phyloP scores from a whole-genome alignment of 2,113 vertebrate genomes.

The Pithys albifrons region DNA sequence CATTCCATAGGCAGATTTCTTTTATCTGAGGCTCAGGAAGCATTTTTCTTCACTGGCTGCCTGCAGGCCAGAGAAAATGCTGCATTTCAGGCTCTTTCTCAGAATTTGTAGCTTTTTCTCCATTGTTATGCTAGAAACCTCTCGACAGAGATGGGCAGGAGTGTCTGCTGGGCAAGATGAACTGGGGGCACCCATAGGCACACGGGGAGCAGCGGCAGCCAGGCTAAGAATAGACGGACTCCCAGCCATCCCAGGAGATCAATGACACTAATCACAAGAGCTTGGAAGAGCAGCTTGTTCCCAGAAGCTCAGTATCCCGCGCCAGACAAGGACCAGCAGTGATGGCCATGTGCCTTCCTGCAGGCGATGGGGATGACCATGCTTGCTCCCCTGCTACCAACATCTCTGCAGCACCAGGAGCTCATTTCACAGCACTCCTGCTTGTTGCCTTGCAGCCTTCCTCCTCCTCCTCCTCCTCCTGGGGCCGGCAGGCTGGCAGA shows the following conservation, averaged over 20 bases:
- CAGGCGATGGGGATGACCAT: rapidly evolving
- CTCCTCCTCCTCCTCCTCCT: not conserved
- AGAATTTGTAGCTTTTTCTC: not conserved
- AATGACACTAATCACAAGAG: not conserved
- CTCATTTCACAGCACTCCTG: not conserved
- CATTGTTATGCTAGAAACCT: not conserved
- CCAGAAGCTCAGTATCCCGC: rapidly evolving
- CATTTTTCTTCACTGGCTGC: not conserved
- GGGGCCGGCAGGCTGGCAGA: not conserved
- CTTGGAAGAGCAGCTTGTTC: not conserved
- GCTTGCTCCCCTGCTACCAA: not conserved
- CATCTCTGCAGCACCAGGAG: not conserved
- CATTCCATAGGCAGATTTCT: not conserved
- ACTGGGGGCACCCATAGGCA: not conserved
- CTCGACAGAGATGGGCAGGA: not conserved
- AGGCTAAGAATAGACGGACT: not conserved
- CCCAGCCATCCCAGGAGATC: not conserved
- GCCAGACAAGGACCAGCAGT: not conserved
- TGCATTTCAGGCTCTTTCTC: not conserved
- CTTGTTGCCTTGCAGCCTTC: not conserved
- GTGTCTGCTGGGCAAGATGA: not conserved
- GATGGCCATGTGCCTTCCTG: not conserved
- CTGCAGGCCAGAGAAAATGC: not conserved
- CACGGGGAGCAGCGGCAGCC: not conserved
- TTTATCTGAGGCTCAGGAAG: not conserved